phyloP scores from a whole-genome alignment of 2,888 invertebrate species.

The Sinentomon sp. region DNA sequence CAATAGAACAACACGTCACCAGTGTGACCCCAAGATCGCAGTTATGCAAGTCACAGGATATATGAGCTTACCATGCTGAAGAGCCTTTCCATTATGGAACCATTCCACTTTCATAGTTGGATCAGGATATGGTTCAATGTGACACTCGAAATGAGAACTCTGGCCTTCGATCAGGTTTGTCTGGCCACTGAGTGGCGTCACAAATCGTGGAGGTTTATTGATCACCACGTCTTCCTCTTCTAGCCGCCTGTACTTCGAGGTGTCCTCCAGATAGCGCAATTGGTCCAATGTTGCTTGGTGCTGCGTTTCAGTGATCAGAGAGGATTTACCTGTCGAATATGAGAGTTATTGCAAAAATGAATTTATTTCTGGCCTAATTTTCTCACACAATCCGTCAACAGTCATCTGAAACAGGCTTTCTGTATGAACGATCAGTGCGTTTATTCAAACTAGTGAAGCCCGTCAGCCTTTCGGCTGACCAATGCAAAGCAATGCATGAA shows the following conservation, averaged over 20 bases:
- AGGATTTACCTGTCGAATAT: conserved; percentile 59
- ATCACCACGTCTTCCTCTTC: conserved; percentile 46
- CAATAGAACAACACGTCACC: too few species aligned
- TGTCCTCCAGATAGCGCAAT: conserved; percentile 58
- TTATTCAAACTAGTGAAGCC: too few species aligned
- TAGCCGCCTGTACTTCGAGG: conserved; percentile 43
- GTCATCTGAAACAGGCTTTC: too few species aligned
- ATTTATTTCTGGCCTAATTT: too few species aligned
- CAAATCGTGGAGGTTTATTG: conserved; percentile 56
- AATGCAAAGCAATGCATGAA: too few species aligned
- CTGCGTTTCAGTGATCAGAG: conserved; percentile 60
- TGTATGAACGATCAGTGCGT: too few species aligned
- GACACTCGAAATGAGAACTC: conserved; percentile 48
- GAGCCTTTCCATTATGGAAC: conserved; percentile 73
- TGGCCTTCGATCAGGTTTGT: conserved; percentile 43
- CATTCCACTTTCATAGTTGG: conserved; percentile 66
- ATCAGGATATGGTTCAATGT: conserved; percentile 77
- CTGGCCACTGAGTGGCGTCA: conserved; percentile 60
- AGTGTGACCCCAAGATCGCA: too few species aligned
- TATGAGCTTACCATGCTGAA: conserved; percentile 43
- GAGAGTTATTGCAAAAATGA: too few species aligned
- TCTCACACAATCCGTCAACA: too few species aligned
- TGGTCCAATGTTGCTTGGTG: conserved; percentile 68
- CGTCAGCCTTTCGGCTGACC: too few species aligned
- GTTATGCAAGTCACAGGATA: too few species aligned